Percentiles rank a stretch among this genome's conserved stretches.
These are phyloP conservation scores for Campylorhamphus procurvoides DNA, from an alignment of 2,113 vertebrate genomes.

Conservation along the genomic window DNA sequence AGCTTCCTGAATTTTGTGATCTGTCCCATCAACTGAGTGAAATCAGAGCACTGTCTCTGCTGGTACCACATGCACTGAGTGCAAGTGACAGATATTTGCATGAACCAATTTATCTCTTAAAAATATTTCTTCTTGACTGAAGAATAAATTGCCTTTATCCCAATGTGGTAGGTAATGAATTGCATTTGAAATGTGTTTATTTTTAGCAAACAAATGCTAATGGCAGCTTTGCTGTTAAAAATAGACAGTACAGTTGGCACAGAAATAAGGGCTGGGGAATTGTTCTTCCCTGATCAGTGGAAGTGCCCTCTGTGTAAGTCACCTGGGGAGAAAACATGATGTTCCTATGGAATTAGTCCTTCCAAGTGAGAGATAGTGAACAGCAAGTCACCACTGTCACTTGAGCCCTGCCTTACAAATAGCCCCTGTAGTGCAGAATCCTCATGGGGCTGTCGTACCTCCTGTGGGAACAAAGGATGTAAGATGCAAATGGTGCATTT, in stretches of 20 bases:
- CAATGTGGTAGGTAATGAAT: conserved; percentile 49
- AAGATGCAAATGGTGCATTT: not conserved
- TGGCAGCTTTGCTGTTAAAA: conserved; percentile 66
- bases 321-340: not conserved
- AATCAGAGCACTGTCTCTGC: not conserved
- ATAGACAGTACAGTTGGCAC: conserved; percentile 50
- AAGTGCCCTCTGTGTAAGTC: conserved; percentile 34
- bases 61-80: not conserved
- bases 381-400: not conserved
- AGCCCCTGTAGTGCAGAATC: not conserved
- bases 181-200: conserved; percentile 70
- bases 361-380: not conserved
- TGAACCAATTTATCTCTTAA: conserved; percentile 63
- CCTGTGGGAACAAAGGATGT: rapidly evolving
- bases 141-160: conserved; percentile 61
- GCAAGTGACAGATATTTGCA: conserved; percentile 31
- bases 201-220: conserved; percentile 73
- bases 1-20: conserved; percentile 27
- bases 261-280: conserved; percentile 4
- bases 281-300: conserved; percentile 38
- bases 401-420: not conserved
- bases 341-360: not conserved
- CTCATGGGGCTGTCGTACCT: not conserved
- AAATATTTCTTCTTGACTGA: conserved; percentile 61
- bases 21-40: not conserved